Evolutionary conservation across 2,888 invertebrate species (phyloP), one percentile per base, ranked within the genome.

Genomic region (Flexamia atlantica): DNA sequence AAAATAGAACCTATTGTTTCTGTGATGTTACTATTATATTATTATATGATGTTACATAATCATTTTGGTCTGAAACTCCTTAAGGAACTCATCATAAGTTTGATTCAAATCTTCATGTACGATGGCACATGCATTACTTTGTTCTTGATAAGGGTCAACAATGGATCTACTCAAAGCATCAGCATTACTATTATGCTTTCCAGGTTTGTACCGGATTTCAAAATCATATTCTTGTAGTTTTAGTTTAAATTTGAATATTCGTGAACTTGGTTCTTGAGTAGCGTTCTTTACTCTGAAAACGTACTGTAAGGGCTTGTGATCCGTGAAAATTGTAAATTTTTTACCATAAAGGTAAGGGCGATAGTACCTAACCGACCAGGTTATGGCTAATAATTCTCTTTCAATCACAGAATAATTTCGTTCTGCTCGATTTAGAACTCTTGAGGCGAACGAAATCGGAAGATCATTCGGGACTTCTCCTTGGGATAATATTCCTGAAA

Each of bases 401-500:
- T 83, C 81, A 36, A 57, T 83, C 12, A 60, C 46, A 7, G 53
- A 28, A 76, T 85, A 85, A 46, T 85, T 83, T 17, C 53, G 17
- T 70, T 85, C 83, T 14, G 83, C 84, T n/a, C 40, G 14, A 23
- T 85, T 76, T 0, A 84, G 42, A 9, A 74, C 76, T 17, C 46
- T 46, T 14, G 46, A 46, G 3, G 46, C 46, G 17, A 14, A 46
- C 2, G 4, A 2, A 3, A 84, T 46, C 28, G 82, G 83, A 14
- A 28, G 46, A 70, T 32, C 70, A 20, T 72, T 74, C 14, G 57
- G 74, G 10, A 36, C 20, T 23, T 23, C 7, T 76, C 50, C 46
- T 76, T 85, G 84, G 20, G 83, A 80, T 30, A 85, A 64, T n/a
- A 81, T 57, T 23, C 42, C 83, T 20, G 82, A 81, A 25, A 84